Evolutionary conservation across 2,888 invertebrate genomes (phyloP), one percentile per base, ranked within the genome.

Genomic region (Drosophila pseudotakahashii): DNA sequence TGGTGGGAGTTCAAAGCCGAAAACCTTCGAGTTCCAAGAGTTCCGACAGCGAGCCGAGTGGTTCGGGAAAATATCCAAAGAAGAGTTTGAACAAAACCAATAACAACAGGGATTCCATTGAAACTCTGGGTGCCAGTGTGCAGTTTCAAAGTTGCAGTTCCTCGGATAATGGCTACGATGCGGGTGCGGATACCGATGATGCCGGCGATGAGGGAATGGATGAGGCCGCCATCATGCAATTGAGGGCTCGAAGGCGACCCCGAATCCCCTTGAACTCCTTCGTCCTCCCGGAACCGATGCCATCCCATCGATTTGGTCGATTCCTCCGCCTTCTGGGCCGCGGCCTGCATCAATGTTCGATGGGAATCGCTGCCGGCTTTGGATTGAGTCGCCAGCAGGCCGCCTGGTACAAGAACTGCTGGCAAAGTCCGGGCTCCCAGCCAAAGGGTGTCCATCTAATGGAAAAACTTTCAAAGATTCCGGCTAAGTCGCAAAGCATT

Each of bases 321-420:
- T 6, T 75, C 5, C 1, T 59, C 0, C 50, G 69, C 1, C 16
- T 30, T 0, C 7, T 81, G 3, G 30, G 14, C 1, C 69, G 64
- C 2, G 64, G 68, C 5, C 13, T 81, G 3, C 6, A 54, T 3
- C 61, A 77, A 6, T 64, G 67, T 30, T 11, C 48, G 10, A 39
- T 34, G 2, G 62, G 67, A 1, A 45, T 81, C 34, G 79, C 79
- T 10, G 48, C 69, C 0, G 84, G 77, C 1, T 76, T 81, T 26
- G 81, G 81, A 0, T 42, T 81, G 51, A 73, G 64, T 3, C 63
- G 51, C 4, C 79, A 73, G 47, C 75, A 75, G 39, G 53, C 62
- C 1, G 50, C 51, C 7, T 81, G 81, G 81, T 84, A 81, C 42
- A 81, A 79, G 9, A 69, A 81, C 32, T 84, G 84, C 64, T 81